A percentile compares a stretch with the other conserved stretches of the same genome.
These are phyloP conservation scores for Steinernema feltiae DNA, from an alignment of 1,140 invertebrate genomes.

Conservation along the genomic window DNA sequence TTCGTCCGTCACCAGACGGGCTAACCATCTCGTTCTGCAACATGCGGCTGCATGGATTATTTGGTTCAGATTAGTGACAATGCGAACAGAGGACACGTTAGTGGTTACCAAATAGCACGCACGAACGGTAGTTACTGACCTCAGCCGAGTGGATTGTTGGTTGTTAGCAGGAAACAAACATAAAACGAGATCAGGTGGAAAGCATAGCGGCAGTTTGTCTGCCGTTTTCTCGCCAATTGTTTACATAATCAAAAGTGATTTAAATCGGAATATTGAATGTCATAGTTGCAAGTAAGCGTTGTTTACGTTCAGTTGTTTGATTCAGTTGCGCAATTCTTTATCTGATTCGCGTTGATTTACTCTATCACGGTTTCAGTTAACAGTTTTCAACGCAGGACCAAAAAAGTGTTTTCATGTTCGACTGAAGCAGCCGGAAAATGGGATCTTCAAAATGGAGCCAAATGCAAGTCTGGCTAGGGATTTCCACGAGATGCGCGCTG, in stretches of 20 bases:
- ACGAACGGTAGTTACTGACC: neutral
- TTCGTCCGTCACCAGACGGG: slow-evolving; percentile 2
- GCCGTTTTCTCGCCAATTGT: neutral
- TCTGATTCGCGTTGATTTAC: too few relatives aligned
- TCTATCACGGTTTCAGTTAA: too few relatives aligned
- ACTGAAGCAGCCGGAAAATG: too few relatives aligned
- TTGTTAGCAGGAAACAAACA: neutral
- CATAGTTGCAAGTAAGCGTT: neutral
- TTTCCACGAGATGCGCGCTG: neutral
- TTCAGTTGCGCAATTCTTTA: too few relatives aligned
- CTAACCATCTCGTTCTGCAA: slow-evolving; percentile 7
- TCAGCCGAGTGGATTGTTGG: neutral
- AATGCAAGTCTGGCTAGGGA: neutral
- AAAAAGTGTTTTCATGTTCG: too few relatives aligned
- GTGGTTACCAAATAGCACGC: neutral
- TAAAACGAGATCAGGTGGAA: neutral
- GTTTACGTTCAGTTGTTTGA: too few relatives aligned
- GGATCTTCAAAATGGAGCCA: neutral
- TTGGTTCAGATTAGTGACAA: too few relatives aligned
- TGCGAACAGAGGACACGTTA: neutral
- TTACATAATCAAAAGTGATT: neutral
- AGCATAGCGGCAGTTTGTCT: too few relatives aligned
- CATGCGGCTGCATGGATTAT: too few relatives aligned
- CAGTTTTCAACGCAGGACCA: too few relatives aligned
- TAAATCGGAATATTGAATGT: neutral